Evolutionary conservation across 2,113 vertebrate genomes (phyloP).

Genomic region (Elanoides forficatus): DNA sequence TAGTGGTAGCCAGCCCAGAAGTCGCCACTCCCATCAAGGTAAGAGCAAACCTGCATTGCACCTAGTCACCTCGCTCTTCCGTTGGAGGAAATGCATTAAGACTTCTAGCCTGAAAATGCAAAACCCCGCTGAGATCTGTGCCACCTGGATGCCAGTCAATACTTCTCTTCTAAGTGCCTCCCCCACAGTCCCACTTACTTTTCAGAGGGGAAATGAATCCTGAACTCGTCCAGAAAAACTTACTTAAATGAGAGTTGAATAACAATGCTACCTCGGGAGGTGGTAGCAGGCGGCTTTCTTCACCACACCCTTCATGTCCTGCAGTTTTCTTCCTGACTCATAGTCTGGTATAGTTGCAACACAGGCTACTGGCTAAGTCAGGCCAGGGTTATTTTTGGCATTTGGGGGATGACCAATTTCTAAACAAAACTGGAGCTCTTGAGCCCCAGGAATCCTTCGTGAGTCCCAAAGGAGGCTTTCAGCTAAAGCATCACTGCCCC

Average conservation of each 20-base stretch:
- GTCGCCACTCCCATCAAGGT: slow-evolving; percentile 94
- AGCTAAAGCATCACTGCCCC: not conserved
- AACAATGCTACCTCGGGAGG: not conserved
- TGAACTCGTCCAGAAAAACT: not conserved
- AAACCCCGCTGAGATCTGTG: not conserved
- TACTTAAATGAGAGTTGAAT: not conserved
- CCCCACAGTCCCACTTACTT: not conserved
- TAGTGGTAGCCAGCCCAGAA: slow-evolving; percentile 90
- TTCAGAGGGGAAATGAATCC: not conserved
- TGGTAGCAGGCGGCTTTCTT: slow-evolving; percentile 31
- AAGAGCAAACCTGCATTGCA: not conserved
- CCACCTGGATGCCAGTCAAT: not conserved
- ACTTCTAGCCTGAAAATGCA: not conserved
- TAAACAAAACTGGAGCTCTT: not conserved
- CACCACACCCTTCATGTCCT: slow-evolving; percentile 25
- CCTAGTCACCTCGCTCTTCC: not conserved
- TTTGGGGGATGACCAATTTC: not conserved
- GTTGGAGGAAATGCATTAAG: not conserved
- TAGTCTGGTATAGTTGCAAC: slow-evolving; percentile 1
- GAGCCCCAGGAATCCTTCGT: not conserved
- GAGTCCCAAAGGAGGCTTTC: not conserved
- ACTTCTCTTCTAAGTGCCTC: not conserved
- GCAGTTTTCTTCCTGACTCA: slow-evolving; percentile 51
- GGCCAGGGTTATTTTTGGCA: slow-evolving; percentile 9
- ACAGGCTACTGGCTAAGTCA: slow-evolving; percentile 27